Conservation (phyloP, 2,113 vertebrate genomes). For the Solea senegalensis region DNA sequence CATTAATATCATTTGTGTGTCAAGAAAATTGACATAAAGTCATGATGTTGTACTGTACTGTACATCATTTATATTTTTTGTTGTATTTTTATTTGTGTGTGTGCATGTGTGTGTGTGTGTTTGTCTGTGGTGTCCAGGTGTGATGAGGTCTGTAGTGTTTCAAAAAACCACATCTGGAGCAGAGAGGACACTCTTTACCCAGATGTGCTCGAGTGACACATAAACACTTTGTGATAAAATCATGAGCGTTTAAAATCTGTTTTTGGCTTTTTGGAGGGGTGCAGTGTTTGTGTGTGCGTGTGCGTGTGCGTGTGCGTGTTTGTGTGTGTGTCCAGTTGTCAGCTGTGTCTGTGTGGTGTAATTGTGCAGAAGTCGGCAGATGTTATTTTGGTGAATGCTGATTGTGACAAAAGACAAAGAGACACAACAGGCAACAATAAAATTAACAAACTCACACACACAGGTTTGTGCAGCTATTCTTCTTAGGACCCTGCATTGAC, state of each 20-base stretch:
- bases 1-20: no score
- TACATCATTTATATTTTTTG: not conserved
- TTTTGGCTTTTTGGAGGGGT: slow-evolving; percentile 20
- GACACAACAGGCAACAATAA: slow-evolving; percentile 54
- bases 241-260: not conserved
- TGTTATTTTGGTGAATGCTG: slow-evolving; percentile 81
- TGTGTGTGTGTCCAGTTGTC: slow-evolving; percentile 60
- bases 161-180: slow-evolving; percentile 72
- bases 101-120: slow-evolving; percentile 4
- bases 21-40: no score
- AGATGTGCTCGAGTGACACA: slow-evolving; percentile 66
- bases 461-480: not conserved
- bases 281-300: slow-evolving; percentile 1
- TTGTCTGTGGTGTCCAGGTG: slow-evolving; percentile 69
- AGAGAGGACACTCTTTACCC: slow-evolving; percentile 38
- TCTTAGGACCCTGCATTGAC: no score
- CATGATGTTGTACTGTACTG: no score
- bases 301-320: slow-evolving; percentile 20
- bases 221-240: slow-evolving; percentile 10
- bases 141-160: slow-evolving; percentile 45
- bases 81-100: slow-evolving; percentile 39
- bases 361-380: slow-evolving; percentile 79
- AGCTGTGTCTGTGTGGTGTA: slow-evolving; percentile 81
- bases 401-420: slow-evolving; percentile 70
- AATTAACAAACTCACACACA: slow-evolving; percentile 21